Conservation (phyloP, 2,888 invertebrate genomes). For the Drosophila setosimentum region DNA sequence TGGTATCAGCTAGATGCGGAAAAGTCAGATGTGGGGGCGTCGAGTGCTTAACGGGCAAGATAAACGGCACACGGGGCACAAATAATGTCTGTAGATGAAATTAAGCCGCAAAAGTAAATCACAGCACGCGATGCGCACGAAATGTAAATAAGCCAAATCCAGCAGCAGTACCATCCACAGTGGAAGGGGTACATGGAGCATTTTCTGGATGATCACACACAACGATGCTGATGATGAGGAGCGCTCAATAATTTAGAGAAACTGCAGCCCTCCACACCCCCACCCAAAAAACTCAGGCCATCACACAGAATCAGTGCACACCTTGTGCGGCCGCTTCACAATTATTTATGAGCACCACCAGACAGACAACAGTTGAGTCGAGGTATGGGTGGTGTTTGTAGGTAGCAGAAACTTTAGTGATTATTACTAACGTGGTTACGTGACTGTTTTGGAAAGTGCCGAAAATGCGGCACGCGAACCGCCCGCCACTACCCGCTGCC, state of each 20-base stretch:
- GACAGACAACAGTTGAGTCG: conserved; percentile 38
- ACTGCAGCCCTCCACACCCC: conserved; percentile 56
- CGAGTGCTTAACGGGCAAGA: conserved; percentile 77
- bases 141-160: conserved; percentile 80
- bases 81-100: conserved; percentile 84
- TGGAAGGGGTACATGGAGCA: neutral
- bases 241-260: conserved; percentile 80
- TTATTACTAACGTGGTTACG: conserved; percentile 85
- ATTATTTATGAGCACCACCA: conserved; percentile 72
- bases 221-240: conserved; percentile 46
- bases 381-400: conserved; percentile 12
- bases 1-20: conserved; percentile 12
- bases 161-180: neutral
- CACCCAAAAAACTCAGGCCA: neutral
- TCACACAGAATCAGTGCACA: conserved; percentile 31
- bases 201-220: conserved; percentile 42
- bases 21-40: conserved; percentile 43
- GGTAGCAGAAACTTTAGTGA: conserved; percentile 84
- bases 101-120: conserved; percentile 84
- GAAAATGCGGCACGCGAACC: conserved; percentile 79
- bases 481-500: neutral
- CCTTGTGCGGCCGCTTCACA: conserved; percentile 58
- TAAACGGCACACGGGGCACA: conserved; percentile 78
- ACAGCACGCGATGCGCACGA: conserved; percentile 80
- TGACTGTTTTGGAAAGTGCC: conserved; percentile 84